These are phyloP conservation scores for Drosophila jambulina DNA, from an alignment of 1,140 invertebrate species.

Conservation along the genomic window DNA sequence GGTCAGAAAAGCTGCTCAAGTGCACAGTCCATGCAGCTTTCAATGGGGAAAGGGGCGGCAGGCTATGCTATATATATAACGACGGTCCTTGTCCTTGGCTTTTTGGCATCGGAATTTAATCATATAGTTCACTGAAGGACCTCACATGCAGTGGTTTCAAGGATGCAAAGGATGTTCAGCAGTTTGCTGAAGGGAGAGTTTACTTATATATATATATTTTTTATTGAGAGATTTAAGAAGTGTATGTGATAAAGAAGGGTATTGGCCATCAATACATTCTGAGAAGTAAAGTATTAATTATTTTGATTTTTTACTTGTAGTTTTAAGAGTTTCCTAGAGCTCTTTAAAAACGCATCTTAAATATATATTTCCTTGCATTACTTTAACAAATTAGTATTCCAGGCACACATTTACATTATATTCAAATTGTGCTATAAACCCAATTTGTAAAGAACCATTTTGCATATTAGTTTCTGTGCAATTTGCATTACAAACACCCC, in stretches of 20 bases:
- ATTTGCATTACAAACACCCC: conserved; percentile 28
- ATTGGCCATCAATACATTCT: not conserved
- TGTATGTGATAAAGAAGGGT: not conserved
- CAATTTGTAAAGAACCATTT: conserved; percentile 13
- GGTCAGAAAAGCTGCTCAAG: conserved; percentile 25
- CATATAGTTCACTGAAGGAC: conserved; percentile 22
- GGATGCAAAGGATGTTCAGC: not conserved
- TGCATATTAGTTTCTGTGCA: conserved; percentile 9
- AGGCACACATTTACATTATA: not conserved
- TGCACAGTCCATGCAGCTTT: conserved; percentile 27
- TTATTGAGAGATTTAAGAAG: not conserved
- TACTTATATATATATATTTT: not conserved
- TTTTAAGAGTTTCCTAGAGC: too few species aligned
- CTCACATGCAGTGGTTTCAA: conserved; percentile 7
- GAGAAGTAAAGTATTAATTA: too few species aligned
- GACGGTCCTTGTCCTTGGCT: conserved; percentile 38
- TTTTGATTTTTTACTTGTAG: not conserved
- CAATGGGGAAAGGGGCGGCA: not conserved
- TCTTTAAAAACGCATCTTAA: not conserved
- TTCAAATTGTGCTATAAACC: not conserved
- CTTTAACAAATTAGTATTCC: not conserved
- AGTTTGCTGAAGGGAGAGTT: not conserved
- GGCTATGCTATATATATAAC: conserved; percentile 13
- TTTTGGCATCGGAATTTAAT: conserved; percentile 30
- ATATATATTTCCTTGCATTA: not conserved